Base-by-base conservation (phyloP, 2,888 invertebrate genomes). In the Chesias legatella region DNA sequence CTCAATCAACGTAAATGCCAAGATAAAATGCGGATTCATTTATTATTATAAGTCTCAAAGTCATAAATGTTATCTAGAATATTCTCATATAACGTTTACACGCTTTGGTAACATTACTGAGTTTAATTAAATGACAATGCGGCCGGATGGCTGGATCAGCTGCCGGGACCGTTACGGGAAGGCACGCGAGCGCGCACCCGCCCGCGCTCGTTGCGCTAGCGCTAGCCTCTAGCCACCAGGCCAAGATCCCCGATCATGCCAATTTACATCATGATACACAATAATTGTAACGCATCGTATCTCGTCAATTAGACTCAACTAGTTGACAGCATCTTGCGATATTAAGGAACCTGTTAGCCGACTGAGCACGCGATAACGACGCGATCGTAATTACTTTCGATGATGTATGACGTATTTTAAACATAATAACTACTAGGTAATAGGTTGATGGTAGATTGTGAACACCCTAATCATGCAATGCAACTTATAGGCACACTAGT, bases 51-150 rank as follows among this genome's bases (percentile, higher is more conserved):
- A 37, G 26, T 34, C 25, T 30, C 7, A 24, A 26, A 39, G 34
- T 23, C 21, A 32, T 48, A 27, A 44, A 43, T 24, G 28, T 36
- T 52, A 47, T 47, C 36, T 36, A 29, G 41, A 51, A 45, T 35
- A 48, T 40, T 38, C 26, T 32, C 23, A 17, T 29, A 27, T 27
- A 34, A 17, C 33, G 10, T 29, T 26, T 21, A 34, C 27, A 43
- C 45, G 51, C 40, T 38, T 44, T 38, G 33, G 24, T 30, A 10
- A 39, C 30, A 43, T 69, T 70, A 70, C 63, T 60, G 63, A 49
- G 64, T 72, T 75, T 78, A 83, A 84, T 84, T 84, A 79, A 73
- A 72, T 60, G 65, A 76, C 67, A 72, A 69, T 73, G 65, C n/a
- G 13, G 13, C 5, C 13, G 13, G 13, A 17, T 17, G 60, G 43